Percentiles rank a stretch among this genome's conserved stretches.
Conservation (phyloP, 2,888 invertebrate species). For the Cephus pygmeus region DNA sequence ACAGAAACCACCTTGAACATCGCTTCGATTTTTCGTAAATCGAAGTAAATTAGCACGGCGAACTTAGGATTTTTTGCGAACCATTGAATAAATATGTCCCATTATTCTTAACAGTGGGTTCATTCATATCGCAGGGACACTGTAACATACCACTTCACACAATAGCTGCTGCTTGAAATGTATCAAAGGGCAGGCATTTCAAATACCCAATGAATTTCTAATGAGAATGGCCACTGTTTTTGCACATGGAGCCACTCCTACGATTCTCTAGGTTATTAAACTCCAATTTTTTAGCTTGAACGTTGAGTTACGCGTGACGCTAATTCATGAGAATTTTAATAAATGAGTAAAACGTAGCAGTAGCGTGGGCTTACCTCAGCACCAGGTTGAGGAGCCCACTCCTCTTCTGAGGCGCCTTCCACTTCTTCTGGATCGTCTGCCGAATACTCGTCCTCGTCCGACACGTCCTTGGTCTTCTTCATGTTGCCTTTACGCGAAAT, state of each 20-base stretch:
- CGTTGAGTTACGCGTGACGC: not conserved
- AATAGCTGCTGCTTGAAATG: not conserved
- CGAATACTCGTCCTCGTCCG: conserved; percentile 63
- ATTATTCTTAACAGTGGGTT: not conserved
- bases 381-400: conserved; percentile 62
- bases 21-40: not conserved
- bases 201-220: not conserved
- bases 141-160: not conserved
- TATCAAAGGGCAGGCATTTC: not conserved
- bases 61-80: not conserved
- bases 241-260: not conserved
- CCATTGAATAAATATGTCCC: not conserved
- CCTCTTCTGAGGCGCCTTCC: conserved; percentile 64
- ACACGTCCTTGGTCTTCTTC: conserved; percentile 63
- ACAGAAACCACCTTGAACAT: conserved; percentile 4
- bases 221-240: not conserved
- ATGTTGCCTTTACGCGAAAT: conserved; percentile 62
- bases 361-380: conserved; percentile 54
- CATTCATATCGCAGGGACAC: not conserved
- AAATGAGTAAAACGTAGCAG: conserved; percentile 18
- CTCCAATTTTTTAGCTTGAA: not conserved
- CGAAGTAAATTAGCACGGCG: not conserved
- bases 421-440: conserved; percentile 66
- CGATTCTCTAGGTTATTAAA: not conserved
- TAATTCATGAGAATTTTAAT: not conserved